These are phyloP conservation scores for Spodoptera littoralis DNA, from an alignment of 2,888 invertebrate genomes.

Conservation along the genomic window DNA sequence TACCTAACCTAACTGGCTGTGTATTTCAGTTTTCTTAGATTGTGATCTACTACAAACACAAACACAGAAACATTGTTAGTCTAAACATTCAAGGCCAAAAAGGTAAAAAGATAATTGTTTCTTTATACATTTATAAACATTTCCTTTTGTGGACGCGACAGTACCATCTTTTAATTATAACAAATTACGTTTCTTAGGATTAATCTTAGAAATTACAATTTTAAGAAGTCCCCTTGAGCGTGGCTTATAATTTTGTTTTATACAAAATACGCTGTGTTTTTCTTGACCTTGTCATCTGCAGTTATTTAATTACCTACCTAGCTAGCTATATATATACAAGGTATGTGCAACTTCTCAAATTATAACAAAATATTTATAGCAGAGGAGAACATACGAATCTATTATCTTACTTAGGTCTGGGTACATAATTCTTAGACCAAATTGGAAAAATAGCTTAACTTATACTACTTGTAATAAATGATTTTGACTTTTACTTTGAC, in stretches of 20 bases:
- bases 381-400: too few relatives aligned
- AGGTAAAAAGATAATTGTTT: conserved; percentile 43
- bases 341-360: too few relatives aligned
- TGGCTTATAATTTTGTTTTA: conserved; percentile 19
- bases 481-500: too few relatives aligned
- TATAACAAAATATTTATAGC: too few relatives aligned
- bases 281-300: conserved; percentile 1
- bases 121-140: conserved; percentile 47
- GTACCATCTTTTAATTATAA: conserved; percentile 53
- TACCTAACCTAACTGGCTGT: too few relatives aligned
- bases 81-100: conserved; percentile 9
- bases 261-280: not conserved
- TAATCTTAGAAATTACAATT: conserved; percentile 55
- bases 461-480: too few relatives aligned
- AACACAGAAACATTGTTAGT: conserved; percentile 5
- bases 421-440: too few relatives aligned
- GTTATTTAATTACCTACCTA: too few relatives aligned
- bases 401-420: too few relatives aligned
- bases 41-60: not conserved
- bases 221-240: conserved; percentile 30
- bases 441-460: too few relatives aligned
- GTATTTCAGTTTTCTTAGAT: not conserved
- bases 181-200: conserved; percentile 41
- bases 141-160: conserved; percentile 29
- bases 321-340: too few relatives aligned